These are phyloP conservation scores for Tachuris rubrigastra DNA, from an alignment of 2,113 vertebrate genomes.

Conservation along the genomic window DNA sequence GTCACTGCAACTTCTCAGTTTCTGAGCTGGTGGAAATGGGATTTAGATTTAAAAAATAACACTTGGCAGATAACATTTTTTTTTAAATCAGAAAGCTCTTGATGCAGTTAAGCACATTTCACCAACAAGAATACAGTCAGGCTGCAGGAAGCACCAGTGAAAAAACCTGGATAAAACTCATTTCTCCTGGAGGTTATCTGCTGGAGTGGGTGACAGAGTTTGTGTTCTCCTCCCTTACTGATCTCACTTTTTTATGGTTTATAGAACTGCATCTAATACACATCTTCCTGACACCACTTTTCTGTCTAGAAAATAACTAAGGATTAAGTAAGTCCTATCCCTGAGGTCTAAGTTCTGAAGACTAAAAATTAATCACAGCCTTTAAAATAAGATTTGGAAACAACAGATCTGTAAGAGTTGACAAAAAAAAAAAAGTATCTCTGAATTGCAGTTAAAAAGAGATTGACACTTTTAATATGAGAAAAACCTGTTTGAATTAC, in stretches of 20 bases:
- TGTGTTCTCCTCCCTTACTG: background rate
- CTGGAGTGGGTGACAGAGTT: background rate
- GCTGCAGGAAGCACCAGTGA: background rate
- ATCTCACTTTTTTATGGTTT: background rate
- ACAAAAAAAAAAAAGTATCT: background rate
- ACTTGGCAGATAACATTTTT: background rate
- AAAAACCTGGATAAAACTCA: background rate
- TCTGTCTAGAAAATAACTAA: background rate
- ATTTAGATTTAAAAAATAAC: background rate
- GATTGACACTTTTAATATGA: background rate
- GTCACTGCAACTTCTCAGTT: background rate
- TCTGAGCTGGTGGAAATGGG: background rate
- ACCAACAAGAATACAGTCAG: background rate
- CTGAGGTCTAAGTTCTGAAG: background rate
- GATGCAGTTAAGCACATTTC: background rate
- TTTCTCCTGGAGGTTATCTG: background rate
- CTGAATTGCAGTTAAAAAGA: background rate
- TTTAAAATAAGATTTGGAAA: background rate
- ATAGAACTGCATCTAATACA: background rate
- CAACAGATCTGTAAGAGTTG: background rate
- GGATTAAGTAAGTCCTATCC: background rate
- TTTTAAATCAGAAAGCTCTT: background rate
- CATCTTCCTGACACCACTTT: background rate
- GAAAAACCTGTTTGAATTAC: background rate
- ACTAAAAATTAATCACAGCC: background rate